Percentiles rank a stretch among this genome's conserved stretches.
phyloP scores from a whole-genome alignment of 2,797 vertebrate genomes.

The Anguilla obscura region DNA sequence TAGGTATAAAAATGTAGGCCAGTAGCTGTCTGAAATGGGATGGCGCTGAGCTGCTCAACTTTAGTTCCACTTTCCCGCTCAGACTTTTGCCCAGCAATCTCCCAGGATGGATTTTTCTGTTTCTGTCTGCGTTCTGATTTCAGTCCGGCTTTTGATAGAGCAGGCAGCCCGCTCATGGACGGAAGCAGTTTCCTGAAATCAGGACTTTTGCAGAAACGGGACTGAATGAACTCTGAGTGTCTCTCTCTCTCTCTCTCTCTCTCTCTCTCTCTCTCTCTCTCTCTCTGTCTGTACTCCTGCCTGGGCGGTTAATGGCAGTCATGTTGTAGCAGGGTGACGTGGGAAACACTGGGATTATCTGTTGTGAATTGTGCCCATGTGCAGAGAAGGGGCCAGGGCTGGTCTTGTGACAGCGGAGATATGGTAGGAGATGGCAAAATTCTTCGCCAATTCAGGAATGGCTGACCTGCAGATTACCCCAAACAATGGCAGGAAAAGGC shows the following conservation, averaged over 20 bases:
- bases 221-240: constrained; percentile 73
- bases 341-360: background rate
- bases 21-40: background rate
- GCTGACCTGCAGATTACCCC: background rate
- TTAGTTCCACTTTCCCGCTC: background rate
- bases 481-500: background rate
- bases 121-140: background rate
- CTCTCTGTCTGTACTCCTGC: constrained; percentile 42
- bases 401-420: background rate
- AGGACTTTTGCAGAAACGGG: constrained; percentile 63
- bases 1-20: background rate
- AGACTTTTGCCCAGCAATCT: background rate
- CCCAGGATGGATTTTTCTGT: background rate
- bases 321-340: background rate
- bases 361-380: background rate
- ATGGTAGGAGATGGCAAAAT: background rate
- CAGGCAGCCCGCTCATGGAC: constrained; percentile 50
- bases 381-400: background rate
- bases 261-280: constrained; percentile 46
- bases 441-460: background rate
- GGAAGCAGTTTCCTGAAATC: constrained; percentile 62
- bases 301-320: background rate
- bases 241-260: constrained; percentile 58
- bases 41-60: background rate
- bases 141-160: background rate